phyloP scores from a whole-genome alignment of 2,797 vertebrate genomes.

The Rallus crepitans region DNA sequence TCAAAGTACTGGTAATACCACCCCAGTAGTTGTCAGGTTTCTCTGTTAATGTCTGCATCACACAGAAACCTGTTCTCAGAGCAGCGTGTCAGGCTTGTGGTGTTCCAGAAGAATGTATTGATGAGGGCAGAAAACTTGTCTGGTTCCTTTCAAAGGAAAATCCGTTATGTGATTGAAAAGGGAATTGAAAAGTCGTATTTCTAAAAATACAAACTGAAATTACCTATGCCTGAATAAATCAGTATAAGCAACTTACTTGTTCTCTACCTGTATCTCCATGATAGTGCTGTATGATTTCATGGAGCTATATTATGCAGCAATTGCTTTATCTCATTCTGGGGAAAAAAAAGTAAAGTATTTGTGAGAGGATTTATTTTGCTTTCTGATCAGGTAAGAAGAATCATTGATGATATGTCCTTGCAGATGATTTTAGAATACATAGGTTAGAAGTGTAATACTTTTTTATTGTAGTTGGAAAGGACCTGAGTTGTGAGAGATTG shows the following conservation, averaged over 20 bases:
- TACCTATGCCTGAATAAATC: not conserved
- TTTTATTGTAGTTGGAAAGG: not conserved
- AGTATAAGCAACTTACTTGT: not conserved
- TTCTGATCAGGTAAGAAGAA: not conserved
- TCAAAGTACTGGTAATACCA: not conserved
- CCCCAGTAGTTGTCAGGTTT: not conserved
- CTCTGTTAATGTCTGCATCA: not conserved
- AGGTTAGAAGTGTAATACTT: not conserved
- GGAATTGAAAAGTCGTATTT: not conserved
- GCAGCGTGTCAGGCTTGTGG: not conserved
- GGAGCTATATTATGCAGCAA: not conserved
- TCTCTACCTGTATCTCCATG: not conserved
- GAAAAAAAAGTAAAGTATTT: not conserved
- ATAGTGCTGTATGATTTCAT: not conserved
- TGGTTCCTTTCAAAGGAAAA: not conserved
- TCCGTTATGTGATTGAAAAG: not conserved
- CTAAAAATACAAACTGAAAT: not conserved
- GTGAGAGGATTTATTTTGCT: not conserved
- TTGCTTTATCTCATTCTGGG: not conserved
- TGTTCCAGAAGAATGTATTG: not conserved
- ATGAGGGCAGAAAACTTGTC: not conserved
- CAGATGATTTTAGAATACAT: not conserved
- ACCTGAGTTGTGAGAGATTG: not conserved
- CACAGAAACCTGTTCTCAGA: not conserved
- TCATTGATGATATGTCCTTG: not conserved